Evolutionary conservation across 2,113 vertebrate species (phyloP), one percentile per base, ranked within the genome.

Genomic region (Nannospalax galili): DNA sequence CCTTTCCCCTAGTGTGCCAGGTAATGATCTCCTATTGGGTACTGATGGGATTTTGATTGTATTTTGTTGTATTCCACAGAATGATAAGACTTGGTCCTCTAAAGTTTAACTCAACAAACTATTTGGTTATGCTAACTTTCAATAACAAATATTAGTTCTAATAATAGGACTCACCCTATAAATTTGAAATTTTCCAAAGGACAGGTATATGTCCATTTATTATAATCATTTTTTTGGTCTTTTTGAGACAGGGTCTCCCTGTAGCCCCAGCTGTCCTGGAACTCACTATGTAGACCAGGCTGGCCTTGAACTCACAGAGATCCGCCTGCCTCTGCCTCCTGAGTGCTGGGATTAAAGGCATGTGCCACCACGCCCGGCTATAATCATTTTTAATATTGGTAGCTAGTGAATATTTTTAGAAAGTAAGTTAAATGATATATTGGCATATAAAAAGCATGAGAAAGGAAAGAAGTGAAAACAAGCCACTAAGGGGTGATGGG

Each of bases 61-160:
- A n/a, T 56, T 72, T 37, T 17, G 3, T 40, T 69, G 11, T 48
- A 37, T 84, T 95, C 88, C 70, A 84, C 15, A n/a, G 77, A 32
- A 64, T 72, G 19, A 72, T 79, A 78, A 37, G n/a, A 72, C 9
- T 42, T 75, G 56, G 42, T 0, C 37, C n/a, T 72, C 45, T 72
- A 58, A 70, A 70, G 48, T 56, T 32, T n/a, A 67, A 35, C 19
- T 69, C 62, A 30, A 82, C 45, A 65, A 85, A 16, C 65, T 35
- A 40, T 58, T 11, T 64, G 30, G n/a, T 74, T 37, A 90, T 16
- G 0, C 11, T 75, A 40, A 56, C 28, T 70, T 77, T 91, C 26
- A 88, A 69, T 78, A 91, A 77, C 52, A n/a, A 60, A 89, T 52
- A n/a, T n/a, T 80, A 91, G 3, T 40, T 92, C 69, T 48, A 32